phyloP scores from a whole-genome alignment of 2,797 vertebrate genomes.

The Triplophysa yarkandensis region DNA sequence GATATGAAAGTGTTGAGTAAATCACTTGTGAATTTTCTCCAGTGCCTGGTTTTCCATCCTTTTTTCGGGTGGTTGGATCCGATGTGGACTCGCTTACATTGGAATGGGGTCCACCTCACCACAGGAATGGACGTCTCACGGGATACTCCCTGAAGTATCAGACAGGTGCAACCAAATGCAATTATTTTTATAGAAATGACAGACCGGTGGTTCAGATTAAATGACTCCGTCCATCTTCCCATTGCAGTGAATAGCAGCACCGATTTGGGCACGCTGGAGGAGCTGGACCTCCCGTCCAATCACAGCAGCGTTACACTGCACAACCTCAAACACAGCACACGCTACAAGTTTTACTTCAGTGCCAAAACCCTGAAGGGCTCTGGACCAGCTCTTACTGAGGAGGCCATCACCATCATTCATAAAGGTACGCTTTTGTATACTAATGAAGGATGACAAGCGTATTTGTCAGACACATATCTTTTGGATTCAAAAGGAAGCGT shows the following conservation, averaged over 20 bases:
- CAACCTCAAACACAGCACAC: conserved; percentile 92
- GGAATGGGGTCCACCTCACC: conserved; percentile 88
- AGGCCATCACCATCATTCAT: conserved; percentile 87
- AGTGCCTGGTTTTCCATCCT: conserved; percentile 89
- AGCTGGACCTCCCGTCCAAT: conserved; percentile 88
- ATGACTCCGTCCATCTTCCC: conserved; percentile 23
- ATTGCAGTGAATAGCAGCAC: conserved; percentile 90
- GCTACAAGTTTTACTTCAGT: conserved; percentile 96
- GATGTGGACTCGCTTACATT: conserved; percentile 88
- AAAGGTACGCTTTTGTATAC: conserved; percentile 83
- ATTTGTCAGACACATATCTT: neutral
- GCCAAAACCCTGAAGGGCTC: conserved; percentile 86
- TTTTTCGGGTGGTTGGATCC: conserved; percentile 80
- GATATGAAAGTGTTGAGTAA: no score
- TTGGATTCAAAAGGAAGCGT: neutral
- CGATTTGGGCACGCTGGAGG: conserved; percentile 87
- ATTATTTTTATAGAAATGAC: conserved; percentile 51
- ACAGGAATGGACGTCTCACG: conserved; percentile 87
- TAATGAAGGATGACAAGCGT: neutral
- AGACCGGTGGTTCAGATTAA: conserved; percentile 58
- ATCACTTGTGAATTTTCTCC: conserved; percentile 29
- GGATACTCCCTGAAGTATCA: conserved; percentile 93
- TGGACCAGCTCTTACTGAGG: conserved; percentile 86
- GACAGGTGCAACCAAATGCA: conserved; percentile 76
- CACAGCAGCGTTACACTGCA: conserved; percentile 88